Conservation (phyloP, 2,888 invertebrate genomes). For the Pandemis heparana region DNA sequence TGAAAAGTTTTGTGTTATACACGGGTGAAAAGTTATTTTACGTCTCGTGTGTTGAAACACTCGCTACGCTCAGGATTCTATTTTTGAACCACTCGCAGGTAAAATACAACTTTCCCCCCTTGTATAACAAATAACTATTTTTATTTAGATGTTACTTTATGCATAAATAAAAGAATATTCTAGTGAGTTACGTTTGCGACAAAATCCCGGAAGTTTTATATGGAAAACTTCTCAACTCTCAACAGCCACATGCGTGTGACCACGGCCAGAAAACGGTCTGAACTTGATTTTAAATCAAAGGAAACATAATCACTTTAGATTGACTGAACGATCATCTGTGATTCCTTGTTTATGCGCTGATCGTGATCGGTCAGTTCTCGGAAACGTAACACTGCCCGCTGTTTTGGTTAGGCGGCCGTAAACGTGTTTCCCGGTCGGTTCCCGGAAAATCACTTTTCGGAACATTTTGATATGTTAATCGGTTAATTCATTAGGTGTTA, state of each 20-base stretch:
- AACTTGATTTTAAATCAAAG: neutral
- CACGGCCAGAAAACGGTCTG: neutral
- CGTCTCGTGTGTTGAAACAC: too few species aligned
- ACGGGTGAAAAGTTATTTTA: too few species aligned
- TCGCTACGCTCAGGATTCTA: too few species aligned
- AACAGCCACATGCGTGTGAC: neutral
- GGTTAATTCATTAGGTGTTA: conserved; percentile 11
- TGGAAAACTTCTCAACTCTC: too few species aligned
- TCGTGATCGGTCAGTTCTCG: conserved; percentile 51
- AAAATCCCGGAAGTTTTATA: too few species aligned
- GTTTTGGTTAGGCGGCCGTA: conserved; percentile 56
- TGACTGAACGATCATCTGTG: conserved; percentile 15
- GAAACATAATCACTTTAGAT: conserved; percentile 11
- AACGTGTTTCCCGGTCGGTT: conserved; percentile 57
- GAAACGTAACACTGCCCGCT: conserved; percentile 64
- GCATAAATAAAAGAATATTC: too few species aligned
- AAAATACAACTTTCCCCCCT: too few species aligned
- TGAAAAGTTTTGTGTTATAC: too few species aligned
- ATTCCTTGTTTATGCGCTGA: conserved; percentile 19
- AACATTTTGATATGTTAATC: conserved; percentile 21
- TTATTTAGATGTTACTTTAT: too few species aligned
- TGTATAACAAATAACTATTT: too few species aligned
- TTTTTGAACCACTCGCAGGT: too few species aligned
- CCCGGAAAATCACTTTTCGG: conserved; percentile 62
- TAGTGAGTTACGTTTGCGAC: too few species aligned